Percentiles rank a stretch among this genome's conserved stretches.
These are phyloP conservation scores for Pyrrhura leucotis DNA, from an alignment of 2,797 vertebrate genomes.

Conservation along the genomic window DNA sequence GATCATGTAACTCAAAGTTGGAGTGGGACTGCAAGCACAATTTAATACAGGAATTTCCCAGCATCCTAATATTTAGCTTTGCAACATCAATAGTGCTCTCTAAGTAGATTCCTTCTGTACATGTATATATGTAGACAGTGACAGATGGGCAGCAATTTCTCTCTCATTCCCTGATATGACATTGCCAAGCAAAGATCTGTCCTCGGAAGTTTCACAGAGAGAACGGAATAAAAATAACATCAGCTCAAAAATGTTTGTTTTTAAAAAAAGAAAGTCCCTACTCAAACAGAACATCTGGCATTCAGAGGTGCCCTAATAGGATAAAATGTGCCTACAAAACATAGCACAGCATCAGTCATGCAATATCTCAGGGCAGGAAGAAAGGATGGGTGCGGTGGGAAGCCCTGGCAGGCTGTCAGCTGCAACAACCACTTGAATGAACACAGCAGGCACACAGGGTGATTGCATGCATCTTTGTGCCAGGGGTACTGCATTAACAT, in stretches of 20 bases:
- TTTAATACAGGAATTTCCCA: background rate
- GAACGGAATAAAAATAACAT: conserved; percentile 42
- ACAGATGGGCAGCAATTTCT: background rate
- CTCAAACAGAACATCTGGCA: conserved; percentile 9
- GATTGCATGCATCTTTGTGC: background rate
- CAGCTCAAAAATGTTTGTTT: background rate
- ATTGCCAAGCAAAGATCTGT: background rate
- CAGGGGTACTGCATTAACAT: background rate
- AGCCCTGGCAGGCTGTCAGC: background rate
- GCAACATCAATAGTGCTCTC: background rate
- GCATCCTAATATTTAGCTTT: background rate
- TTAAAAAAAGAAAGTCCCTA: background rate
- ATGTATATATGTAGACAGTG: background rate
- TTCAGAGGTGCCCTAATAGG: background rate
- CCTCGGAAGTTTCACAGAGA: background rate
- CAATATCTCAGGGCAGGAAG: background rate
- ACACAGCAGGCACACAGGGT: background rate
- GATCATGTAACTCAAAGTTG: background rate
- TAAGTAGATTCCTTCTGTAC: background rate
- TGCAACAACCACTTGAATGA: background rate
- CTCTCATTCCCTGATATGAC: background rate
- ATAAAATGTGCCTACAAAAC: background rate
- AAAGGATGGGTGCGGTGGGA: background rate
- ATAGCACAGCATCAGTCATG: background rate
- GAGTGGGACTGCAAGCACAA: background rate